Base-by-base conservation (phyloP, 2,888 invertebrate species). In the Ormyrus rosae region DNA sequence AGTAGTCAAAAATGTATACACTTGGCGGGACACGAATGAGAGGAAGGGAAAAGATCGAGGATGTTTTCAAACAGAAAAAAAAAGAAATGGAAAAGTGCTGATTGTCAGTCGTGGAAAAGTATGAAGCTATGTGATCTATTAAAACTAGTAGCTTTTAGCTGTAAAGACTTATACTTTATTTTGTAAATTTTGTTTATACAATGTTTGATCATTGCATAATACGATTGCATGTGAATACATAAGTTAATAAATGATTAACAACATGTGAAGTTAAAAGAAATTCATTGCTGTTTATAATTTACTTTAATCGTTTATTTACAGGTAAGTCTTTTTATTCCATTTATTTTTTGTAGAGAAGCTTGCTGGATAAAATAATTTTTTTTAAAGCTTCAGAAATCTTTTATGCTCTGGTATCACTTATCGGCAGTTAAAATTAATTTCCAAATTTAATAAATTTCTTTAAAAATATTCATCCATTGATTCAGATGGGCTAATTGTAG, bases 111-210 rank as follows among this genome's bases (percentile, higher is more conserved):
- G 86, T 84, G 84, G 85, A 83, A 87, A 88, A 89, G 88, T 90
- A 89, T 89, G 87, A 90, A 90, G 90, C 89, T 90, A 90, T 90
- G 90, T 90, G 90, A 90, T 90, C 90, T 88, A 88, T 89, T 88
- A 84, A 83, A 87, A 89, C 87, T 90, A 90, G 90, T 90, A 90
- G 90, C 90, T 90, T 90, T 90, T 90, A 90, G 90, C 88, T 90
- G 90, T 90, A 89, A 90, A 90, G 89, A 90, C 89, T 90, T 90
- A 89, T 89, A 90, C 89, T 89, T 90, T 90, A 90, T 90, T 90
- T 90, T 90, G 90, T 90, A 90, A 90, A 90, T 90, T 90, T 90
- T 90, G 90, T 90, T 90, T 90, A 90, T 90, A 90, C 89, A 89
- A 90, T 89, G 89, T 90, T 90, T 90, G 89, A 90, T 89, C 88